These are phyloP conservation scores for Marcusenius ussheri DNA, from an alignment of 2,113 vertebrate genomes.

Conservation along the genomic window DNA sequence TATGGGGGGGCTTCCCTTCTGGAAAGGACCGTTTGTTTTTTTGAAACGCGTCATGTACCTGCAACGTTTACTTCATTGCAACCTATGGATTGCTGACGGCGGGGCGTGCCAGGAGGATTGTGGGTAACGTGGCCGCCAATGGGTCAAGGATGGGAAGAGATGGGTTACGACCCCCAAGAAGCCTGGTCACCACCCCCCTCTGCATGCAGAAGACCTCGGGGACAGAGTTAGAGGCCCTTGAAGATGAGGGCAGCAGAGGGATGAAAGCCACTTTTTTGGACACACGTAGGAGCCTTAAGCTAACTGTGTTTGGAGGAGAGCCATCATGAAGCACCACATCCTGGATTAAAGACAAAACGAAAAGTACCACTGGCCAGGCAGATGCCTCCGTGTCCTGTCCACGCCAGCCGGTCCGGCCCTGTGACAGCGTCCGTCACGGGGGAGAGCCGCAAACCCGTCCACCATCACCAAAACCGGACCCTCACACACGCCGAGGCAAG, in stretches of 20 bases:
- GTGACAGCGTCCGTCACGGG: background rate
- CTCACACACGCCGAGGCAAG: background rate
- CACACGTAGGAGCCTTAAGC: constrained; percentile 64
- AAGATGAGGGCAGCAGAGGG: background rate
- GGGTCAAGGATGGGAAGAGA: constrained; percentile 13
- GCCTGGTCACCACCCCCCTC: background rate
- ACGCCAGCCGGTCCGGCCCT: background rate
- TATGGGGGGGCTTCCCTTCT: constrained; percentile 41
- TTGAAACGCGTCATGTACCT: constrained; percentile 34
- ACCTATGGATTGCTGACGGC: constrained; percentile 67
- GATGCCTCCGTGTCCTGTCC: constrained; percentile 27
- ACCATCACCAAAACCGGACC: background rate
- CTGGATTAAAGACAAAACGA: constrained; percentile 37
- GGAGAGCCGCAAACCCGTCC: constrained; percentile 5
- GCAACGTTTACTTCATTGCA: constrained; percentile 48
- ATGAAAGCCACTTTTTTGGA: constrained; percentile 44
- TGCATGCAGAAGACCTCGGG: background rate
- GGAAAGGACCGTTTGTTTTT: constrained; percentile 37
- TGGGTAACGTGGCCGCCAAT: background rate
- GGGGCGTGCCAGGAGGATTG: constrained; percentile 8
- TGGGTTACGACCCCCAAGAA: background rate
- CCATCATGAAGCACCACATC: constrained; percentile 60
- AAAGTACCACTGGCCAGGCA: constrained; percentile 26
- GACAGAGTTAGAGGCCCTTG: background rate
- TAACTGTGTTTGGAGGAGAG: constrained; percentile 63